Evolutionary conservation across 2,888 invertebrate species (phyloP).

Genomic region (Chrysina gloriosa): DNA sequence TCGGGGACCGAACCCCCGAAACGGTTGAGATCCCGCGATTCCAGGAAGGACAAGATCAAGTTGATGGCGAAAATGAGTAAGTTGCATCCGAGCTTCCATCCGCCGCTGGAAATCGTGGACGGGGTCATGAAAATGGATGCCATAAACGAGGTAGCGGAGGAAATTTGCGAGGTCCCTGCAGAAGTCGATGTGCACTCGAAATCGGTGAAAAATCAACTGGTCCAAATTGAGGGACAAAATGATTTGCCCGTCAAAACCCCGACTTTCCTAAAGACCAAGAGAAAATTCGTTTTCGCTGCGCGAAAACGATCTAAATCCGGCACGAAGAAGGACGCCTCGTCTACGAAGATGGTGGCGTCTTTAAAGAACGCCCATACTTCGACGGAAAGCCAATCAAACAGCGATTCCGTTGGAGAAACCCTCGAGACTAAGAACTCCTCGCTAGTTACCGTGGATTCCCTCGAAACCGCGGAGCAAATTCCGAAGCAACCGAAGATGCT

Average conservation of each 20-base stretch:
- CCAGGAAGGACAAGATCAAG: slow-evolving; percentile 2
- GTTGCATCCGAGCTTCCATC: slow-evolving; percentile 25
- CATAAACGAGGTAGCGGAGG: not conserved
- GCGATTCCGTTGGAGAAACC: no score
- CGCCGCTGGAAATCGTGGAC: slow-evolving; percentile 35
- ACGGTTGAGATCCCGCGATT: slow-evolving; percentile 28
- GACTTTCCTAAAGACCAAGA: slow-evolving; percentile 17
- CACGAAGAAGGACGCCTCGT: slow-evolving; percentile 3
- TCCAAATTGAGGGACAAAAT: no score
- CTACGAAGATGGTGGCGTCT: not conserved
- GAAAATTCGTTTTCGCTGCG: slow-evolving; percentile 4
- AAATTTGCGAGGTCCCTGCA: not conserved
- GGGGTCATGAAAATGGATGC: not conserved
- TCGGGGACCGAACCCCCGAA: slow-evolving; percentile 51
- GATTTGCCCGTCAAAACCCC: not conserved
- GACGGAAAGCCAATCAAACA: slow-evolving; percentile 18
- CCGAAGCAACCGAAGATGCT: not conserved
- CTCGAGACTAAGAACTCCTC: no score
- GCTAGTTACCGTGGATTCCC: no score
- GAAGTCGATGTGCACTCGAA: not conserved
- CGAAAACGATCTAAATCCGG: not conserved
- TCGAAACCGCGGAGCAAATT: not conserved
- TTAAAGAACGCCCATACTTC: slow-evolving; percentile 5
- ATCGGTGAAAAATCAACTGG: no score
- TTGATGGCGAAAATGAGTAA: slow-evolving; percentile 19